Evolutionary conservation across 2,797 vertebrate species (phyloP).

Genomic region (Arrhamphus sclerolepis): DNA sequence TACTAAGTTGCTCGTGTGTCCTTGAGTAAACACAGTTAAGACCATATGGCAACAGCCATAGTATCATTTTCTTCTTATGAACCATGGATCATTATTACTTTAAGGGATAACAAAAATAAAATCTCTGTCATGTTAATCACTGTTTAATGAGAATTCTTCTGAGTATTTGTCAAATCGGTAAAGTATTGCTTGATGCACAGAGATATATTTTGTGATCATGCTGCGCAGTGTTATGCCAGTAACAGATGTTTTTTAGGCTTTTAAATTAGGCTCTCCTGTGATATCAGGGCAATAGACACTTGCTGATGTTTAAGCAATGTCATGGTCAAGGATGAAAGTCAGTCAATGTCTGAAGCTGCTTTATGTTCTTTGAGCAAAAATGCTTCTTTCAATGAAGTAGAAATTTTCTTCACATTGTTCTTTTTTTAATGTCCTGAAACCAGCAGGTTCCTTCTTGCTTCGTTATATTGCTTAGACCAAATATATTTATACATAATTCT

Average conservation of each 20-base stretch:
- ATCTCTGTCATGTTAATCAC: not conserved
- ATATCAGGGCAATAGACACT: conserved; percentile 14
- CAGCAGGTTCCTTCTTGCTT: conserved; percentile 6
- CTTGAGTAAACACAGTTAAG: conserved; percentile 10
- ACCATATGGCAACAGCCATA: conserved; percentile 5
- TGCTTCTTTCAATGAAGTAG: conserved; percentile 19
- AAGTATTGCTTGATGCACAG: not conserved
- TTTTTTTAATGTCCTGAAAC: conserved; percentile 10
- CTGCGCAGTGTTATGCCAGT: too few relatives aligned
- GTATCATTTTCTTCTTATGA: not conserved
- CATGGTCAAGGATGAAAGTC: conserved; percentile 23
- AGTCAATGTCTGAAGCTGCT: conserved; percentile 13
- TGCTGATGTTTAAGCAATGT: conserved; percentile 15
- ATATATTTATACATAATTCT: conserved; percentile 34
- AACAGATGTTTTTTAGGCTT: conserved; percentile 24
- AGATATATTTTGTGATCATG: conserved; percentile 18
- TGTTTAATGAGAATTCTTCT: conserved; percentile 4
- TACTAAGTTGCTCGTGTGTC: conserved; percentile 16
- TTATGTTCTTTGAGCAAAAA: conserved; percentile 5
- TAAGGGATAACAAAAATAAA: conserved; percentile 2
- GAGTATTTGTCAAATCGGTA: conserved; percentile 1
- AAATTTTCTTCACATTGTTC: conserved; percentile 9
- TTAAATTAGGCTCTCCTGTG: conserved; percentile 1
- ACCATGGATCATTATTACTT: not conserved
- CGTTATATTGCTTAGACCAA: conserved; percentile 17